A percentile compares a stretch with the other conserved stretches of the same genome.
phyloP scores from a whole-genome alignment of 2,888 invertebrate species.

The Xanthostigma xanthostigma region DNA sequence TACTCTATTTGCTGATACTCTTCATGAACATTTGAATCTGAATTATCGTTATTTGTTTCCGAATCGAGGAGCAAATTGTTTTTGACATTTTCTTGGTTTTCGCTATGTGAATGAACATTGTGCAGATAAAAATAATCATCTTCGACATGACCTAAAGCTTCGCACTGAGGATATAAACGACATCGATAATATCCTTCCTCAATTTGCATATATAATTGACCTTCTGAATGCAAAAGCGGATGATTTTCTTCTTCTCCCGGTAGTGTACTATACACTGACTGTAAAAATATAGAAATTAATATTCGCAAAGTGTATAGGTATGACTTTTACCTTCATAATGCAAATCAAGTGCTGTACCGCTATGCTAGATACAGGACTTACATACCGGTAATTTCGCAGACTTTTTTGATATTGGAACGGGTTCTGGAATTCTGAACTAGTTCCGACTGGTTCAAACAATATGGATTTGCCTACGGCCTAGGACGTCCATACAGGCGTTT shows the following conservation, averaged over 20 bases:
- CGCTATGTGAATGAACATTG: not conserved
- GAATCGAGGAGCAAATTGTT: not conserved
- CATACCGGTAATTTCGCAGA: no score
- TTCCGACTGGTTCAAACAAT: no score
- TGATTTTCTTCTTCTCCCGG: not conserved
- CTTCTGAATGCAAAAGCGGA: not conserved
- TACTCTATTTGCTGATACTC: not conserved
- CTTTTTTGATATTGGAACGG: no score
- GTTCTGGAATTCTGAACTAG: no score
- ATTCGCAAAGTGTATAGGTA: no score
- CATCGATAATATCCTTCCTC: conserved; percentile 2
- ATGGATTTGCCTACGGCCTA: no score
- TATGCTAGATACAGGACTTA: no score
- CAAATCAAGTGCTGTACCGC: no score
- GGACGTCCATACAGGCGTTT: no score
- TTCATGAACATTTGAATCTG: not conserved
- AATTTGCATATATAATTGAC: conserved; percentile 3
- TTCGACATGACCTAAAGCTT: not conserved
- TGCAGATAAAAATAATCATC: not conserved
- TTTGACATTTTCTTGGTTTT: conserved; percentile 1
- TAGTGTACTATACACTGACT: not conserved
- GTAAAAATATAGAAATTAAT: not conserved
- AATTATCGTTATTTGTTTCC: not conserved
- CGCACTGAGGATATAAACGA: conserved; percentile 1
- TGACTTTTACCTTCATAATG: no score